Percentiles rank a stretch among this genome's conserved stretches.
Conservation (phyloP, 1,140 invertebrate genomes). For the Coelopa frigida region DNA sequence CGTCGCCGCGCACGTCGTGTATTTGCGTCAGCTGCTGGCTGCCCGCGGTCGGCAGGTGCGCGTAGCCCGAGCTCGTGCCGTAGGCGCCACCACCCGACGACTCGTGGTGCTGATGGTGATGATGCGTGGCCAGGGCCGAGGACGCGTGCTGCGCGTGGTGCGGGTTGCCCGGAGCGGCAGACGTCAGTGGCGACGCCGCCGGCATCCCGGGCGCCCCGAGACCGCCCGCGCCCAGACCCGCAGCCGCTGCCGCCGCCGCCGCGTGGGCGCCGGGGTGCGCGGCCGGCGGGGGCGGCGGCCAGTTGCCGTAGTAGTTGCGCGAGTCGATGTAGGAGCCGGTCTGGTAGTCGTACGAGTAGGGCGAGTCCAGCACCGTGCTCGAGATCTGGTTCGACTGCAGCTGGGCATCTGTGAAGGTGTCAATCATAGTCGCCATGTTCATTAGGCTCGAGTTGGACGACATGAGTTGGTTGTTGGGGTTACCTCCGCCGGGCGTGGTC, state of each 20-base stretch:
- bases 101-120: slow-evolving; percentile 19
- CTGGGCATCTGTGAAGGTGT: slow-evolving; percentile 65
- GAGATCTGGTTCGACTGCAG: slow-evolving; percentile 74
- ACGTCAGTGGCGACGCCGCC: slow-evolving; percentile 7
- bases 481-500: slow-evolving; percentile 11
- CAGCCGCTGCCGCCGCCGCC: neutral
- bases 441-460: slow-evolving; percentile 52
- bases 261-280: slow-evolving; percentile 15
- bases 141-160: slow-evolving; percentile 11
- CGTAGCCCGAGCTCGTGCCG: slow-evolving; percentile 23
- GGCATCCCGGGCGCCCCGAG: slow-evolving; percentile 19
- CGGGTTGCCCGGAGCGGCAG: slow-evolving; percentile 12
- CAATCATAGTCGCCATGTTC: slow-evolving; percentile 66
- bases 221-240: slow-evolving; percentile 4
- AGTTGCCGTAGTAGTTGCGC: slow-evolving; percentile 43
- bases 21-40: slow-evolving; percentile 15
- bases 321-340: slow-evolving; percentile 46
- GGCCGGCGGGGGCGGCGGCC: slow-evolving; percentile 29
- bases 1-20: slow-evolving; percentile 24
- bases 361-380: slow-evolving; percentile 70
- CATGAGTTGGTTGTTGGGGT: slow-evolving; percentile 36
- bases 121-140: slow-evolving; percentile 18
- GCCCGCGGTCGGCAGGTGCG: slow-evolving; percentile 23
- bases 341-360: slow-evolving; percentile 59
- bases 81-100: slow-evolving; percentile 29